Percentiles rank a stretch among this genome's conserved stretches.
Evolutionary conservation across 2,113 vertebrate species (phyloP).

Genomic region (Aphyosemion australe): DNA sequence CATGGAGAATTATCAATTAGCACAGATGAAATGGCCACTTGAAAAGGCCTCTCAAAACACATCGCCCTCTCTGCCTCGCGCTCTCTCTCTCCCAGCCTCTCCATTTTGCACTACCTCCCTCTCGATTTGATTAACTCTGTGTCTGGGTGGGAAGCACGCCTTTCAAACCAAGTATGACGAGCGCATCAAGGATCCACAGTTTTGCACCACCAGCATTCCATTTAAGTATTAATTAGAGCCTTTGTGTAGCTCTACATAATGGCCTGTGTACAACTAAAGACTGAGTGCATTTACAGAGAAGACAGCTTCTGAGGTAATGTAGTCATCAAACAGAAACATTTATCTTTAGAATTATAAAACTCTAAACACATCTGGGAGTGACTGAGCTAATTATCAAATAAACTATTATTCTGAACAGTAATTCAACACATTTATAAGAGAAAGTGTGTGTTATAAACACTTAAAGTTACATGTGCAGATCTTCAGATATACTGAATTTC

Average conservation of each 20-base stretch:
- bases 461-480: too few relatives aligned
- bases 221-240: slow-evolving; percentile 48
- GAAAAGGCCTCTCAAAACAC: slow-evolving; percentile 70
- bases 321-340: background rate
- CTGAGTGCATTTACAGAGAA: slow-evolving; percentile 29
- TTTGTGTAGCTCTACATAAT: slow-evolving; percentile 24
- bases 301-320: background rate
- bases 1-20: slow-evolving; percentile 77
- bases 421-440: too few relatives aligned
- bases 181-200: slow-evolving; percentile 36
- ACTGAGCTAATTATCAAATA: too few relatives aligned
- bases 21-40: slow-evolving; percentile 75
- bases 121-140: slow-evolving; percentile 52
- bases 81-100: slow-evolving; percentile 37
- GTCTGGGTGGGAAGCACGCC: slow-evolving; percentile 31
- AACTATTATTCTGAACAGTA: too few relatives aligned
- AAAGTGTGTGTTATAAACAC: too few relatives aligned
- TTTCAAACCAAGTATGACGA: slow-evolving; percentile 44
- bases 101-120: slow-evolving; percentile 41
- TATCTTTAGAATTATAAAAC: background rate
- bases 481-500: too few relatives aligned
- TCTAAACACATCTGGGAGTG: too few relatives aligned
- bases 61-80: slow-evolving; percentile 48
- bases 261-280: slow-evolving; percentile 20
- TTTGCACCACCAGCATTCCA: slow-evolving; percentile 48